Base-by-base conservation (phyloP, 2,797 vertebrate species). In the Muraenolepis orangiensis region DNA sequence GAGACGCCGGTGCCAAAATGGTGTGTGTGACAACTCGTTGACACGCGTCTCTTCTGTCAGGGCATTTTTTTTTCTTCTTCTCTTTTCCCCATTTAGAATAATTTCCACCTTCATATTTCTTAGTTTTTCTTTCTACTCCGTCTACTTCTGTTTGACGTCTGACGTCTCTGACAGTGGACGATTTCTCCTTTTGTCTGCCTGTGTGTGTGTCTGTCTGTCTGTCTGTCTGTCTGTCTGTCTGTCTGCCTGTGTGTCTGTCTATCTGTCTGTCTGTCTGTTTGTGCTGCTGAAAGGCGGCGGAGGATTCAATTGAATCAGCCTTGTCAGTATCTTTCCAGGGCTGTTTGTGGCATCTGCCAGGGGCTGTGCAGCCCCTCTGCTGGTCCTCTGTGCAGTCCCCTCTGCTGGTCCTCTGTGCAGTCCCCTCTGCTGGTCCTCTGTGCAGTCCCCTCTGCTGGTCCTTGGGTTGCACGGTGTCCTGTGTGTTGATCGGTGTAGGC, bases 241-340 rank as follows among this genome's bases (percentile, higher is more conserved):
- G n/a, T n/a, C n/a, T n/a, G n/a, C n/a, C n/a, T n/a, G n/a, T n/a
- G n/a, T n/a, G n/a, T n/a, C n/a, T n/a, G n/a, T n/a, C n/a, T n/a
- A n/a, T n/a, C n/a, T n/a, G n/a, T n/a, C n/a, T n/a, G n/a, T n/a
- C 23, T n/a, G 26, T 66, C 64, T 66, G 64, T 13, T 28, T 66
- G 64, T 66, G 23, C 13, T 23, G 1, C 64, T 6, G 30, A 67
- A 16, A 67, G 26, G 28, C 26, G 26, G 23, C 12, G 14, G 66
- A 31, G 66, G 78, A 84, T 82, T 84, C 80, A 79, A 85, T 89
- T 86, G 70, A 85, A 89, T 87, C 81, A 85, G 76, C 85, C 84
- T 69, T 84, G 80, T 83, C 82, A 86, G 74, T 79, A 77, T 84
- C 84, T 85, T 71, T 26, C 23, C 0, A 78, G 72, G 83, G 51